phyloP scores from a whole-genome alignment of 2,113 vertebrate species.

The Salminus brasiliensis region DNA sequence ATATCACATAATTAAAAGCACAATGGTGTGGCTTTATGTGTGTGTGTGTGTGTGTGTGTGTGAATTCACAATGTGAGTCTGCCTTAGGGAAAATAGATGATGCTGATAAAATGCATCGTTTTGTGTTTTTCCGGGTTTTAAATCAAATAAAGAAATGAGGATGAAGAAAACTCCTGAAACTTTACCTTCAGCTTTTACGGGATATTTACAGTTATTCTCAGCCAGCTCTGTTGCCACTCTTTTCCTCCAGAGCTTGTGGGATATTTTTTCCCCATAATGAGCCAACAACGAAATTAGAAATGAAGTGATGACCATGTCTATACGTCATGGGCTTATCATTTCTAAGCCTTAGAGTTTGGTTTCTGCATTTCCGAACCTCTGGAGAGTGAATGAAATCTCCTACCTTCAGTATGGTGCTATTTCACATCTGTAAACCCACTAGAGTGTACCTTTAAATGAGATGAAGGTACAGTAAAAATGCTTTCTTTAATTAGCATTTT shows the following conservation, averaged over 20 bases:
- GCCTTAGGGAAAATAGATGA: not conserved
- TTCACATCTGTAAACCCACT: not conserved
- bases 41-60: conserved; percentile 31
- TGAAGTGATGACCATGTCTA: not conserved
- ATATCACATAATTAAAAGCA: conserved; percentile 59
- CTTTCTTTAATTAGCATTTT: not conserved
- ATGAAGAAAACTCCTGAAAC: not conserved
- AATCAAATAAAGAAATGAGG: not conserved
- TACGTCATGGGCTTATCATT: too few relatives aligned
- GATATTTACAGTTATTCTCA: not conserved
- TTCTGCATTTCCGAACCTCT: too few relatives aligned
- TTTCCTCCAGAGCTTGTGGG: not conserved
- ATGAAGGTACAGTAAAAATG: not conserved
- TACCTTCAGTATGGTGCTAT: not conserved
- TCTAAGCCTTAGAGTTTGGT: too few relatives aligned
- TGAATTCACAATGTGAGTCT: not conserved
- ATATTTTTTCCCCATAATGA: not conserved
- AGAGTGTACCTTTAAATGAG: not conserved
- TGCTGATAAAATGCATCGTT: not conserved
- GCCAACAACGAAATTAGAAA: not conserved
- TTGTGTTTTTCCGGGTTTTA: not conserved
- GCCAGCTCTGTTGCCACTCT: not conserved
- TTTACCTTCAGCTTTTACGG: not conserved
- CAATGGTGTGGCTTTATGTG: conserved; percentile 39
- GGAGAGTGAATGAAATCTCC: not conserved